Evolutionary conservation across 2,888 invertebrate genomes (phyloP), one percentile per base, ranked within the genome.

Genomic region (Tipula vernalis): DNA sequence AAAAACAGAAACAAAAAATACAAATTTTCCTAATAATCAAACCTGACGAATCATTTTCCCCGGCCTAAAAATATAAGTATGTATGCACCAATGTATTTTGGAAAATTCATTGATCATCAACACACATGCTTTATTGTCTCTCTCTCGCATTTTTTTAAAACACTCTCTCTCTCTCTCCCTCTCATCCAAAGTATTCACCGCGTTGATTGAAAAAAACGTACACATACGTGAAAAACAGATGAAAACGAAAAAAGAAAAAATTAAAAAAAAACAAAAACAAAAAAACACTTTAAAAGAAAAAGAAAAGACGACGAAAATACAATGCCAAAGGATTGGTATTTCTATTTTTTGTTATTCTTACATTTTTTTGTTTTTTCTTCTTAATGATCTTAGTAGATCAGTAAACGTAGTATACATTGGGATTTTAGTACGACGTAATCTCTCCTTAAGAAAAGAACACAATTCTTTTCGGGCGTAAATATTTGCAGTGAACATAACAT

Each of bases 251-350:
- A 71, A 8, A 71, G 12, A 18, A 71, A n/a, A 57, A 57, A 57
- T 71, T 71, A 71, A 28, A 71, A 71, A 28, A 71, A 71, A 71
- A 51, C 28, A 71, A 18, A 71, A n/a, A n/a, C n/a, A n/a, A 57
- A 57, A 57, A 57, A 71, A 71, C 71, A 71, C 71, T 71, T 71
- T 71, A 71, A 28, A 71, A 71, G 71, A 71, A 71, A 71, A 51
- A 28, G 8, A 28, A 28, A 71, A 71, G 18, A 71, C 28, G 71
- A 71, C 71, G 28, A 71, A 71, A 28, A 71, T 28, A 71, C 71
- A 71, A 71, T 71, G 71, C 71, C 71, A 71, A 71, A 71, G 71
- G 71, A 71, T 71, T 71, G 71, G 71, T 71, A 71, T 71, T 71
- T 71, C 71, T 71, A 28, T 71, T 71, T 71, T 71, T 71, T 71